Conservation (phyloP, 2,888 invertebrate species). For the Ferrisia virgata region DNA sequence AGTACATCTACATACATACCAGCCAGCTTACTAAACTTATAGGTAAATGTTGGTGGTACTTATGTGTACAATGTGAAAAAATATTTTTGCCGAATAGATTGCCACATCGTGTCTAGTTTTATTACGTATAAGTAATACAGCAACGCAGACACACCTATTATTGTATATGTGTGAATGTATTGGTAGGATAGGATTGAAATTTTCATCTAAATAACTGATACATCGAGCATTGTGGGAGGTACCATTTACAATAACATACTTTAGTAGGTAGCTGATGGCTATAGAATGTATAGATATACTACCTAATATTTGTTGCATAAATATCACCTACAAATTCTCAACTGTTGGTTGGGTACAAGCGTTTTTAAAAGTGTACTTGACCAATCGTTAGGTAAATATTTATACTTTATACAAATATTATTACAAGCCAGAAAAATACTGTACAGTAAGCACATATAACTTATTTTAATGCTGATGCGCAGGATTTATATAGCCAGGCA, state of each 20-base stretch:
- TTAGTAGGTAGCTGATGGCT: background rate
- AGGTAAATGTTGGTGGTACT: background rate
- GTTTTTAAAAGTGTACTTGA: background rate
- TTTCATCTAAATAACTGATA: background rate
- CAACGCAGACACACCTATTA: background rate
- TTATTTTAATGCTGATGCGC: background rate
- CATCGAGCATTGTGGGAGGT: background rate
- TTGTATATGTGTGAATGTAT: background rate
- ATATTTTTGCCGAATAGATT: background rate
- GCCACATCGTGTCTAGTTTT: background rate
- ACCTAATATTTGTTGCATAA: conserved; percentile 11
- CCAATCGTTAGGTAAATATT: conserved; percentile 1
- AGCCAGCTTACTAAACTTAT: too few species aligned
- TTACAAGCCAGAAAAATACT: background rate
- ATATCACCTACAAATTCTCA: background rate
- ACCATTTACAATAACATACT: background rate
- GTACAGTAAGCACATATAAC: too few species aligned
- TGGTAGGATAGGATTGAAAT: too few species aligned
- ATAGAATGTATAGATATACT: background rate
- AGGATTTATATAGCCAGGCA: background rate
- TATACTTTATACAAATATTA: conserved; percentile 28
- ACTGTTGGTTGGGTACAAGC: background rate
- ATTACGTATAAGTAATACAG: too few species aligned
- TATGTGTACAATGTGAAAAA: background rate
- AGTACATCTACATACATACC: too few species aligned